Base-by-base conservation (phyloP, 2,113 vertebrate genomes). In the Indri indri region DNA sequence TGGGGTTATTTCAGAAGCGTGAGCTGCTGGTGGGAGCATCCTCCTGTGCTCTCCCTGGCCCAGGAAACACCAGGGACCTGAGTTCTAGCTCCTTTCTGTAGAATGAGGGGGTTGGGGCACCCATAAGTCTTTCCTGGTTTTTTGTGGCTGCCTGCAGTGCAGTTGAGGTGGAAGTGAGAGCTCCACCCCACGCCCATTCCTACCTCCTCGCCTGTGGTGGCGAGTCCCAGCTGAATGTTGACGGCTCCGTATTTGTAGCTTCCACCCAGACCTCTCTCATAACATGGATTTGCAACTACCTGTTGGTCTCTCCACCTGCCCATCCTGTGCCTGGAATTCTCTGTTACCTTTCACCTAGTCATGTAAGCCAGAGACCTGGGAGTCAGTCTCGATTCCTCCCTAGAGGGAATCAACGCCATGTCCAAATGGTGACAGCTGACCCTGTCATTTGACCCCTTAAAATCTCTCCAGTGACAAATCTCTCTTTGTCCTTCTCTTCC, bases 161-260 rank as follows among this genome's bases (percentile, higher is more conserved):
- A 14, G 5, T 0, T n/a, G 10, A 12, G 40, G 34, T n/a, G n/a
- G 68, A 13, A 12, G 65, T 18, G 30, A 8, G 9, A 14, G 22
- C 18, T 45, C 17, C 12, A 3, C 23, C n/a, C 63, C 6, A 22
- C n/a, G 9, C 61, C 50, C 3, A 0, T 20, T 37, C 63, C 12
- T 23, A 1, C 50, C 91, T 34, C 61, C 70, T n/a, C 25, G 22
- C 37, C 71, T 8, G 10, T 14, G 23, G 42, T 20, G 32, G 45
- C 3, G 30, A 23, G 6, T 8, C 23, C 37, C 2, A 42, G 83
- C 22, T n/a, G 3, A 25, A 2, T 40, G 40, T 8, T 8, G 17
- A 76, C 18, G 57, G 13, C 18, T 40, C 42, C 57, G 16, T 6
- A 1, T 18, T 27, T 42, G 4, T 9, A 2, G 42, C 83, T 82